phyloP scores from a whole-genome alignment of 2,888 invertebrate species.

The Adelphocoris suturalis region DNA sequence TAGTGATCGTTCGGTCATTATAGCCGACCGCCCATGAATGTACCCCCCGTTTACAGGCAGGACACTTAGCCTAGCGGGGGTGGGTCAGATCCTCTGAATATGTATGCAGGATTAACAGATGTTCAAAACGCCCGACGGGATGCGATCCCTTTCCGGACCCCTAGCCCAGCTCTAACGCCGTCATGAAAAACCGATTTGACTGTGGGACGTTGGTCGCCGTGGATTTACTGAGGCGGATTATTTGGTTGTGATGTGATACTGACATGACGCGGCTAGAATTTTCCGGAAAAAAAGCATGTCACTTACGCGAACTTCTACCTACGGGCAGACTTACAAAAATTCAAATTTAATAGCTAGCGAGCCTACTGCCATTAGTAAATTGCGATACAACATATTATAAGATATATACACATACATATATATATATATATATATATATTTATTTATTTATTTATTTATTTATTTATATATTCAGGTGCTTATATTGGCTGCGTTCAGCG shows the following conservation, averaged over 20 bases:
- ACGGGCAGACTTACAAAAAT: too few species aligned
- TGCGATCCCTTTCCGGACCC: background rate
- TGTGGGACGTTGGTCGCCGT: background rate
- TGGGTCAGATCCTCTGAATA: conserved; percentile 22
- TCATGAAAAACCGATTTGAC: conserved; percentile 12
- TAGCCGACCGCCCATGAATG: conserved; percentile 9
- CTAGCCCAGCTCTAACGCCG: background rate
- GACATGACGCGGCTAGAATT: too few species aligned
- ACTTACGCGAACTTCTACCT: too few species aligned
- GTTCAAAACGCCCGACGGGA: conserved; percentile 13
- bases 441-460: too few species aligned
- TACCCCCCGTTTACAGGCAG: conserved; percentile 11
- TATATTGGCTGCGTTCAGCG: too few species aligned
- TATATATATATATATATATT: too few species aligned
- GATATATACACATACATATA: too few species aligned
- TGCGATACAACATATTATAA: too few species aligned
- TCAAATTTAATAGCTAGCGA: too few species aligned
- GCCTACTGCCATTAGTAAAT: too few species aligned
- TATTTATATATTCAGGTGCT: too few species aligned
- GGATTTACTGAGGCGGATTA: conserved; percentile 5
- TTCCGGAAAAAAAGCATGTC: background rate
- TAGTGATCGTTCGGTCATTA: conserved; percentile 22
- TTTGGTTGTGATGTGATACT: background rate
- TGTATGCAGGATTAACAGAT: conserved; percentile 34
- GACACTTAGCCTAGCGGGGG: background rate